Conservation (phyloP, 2,888 invertebrate genomes). For the Orthosia gracilis region DNA sequence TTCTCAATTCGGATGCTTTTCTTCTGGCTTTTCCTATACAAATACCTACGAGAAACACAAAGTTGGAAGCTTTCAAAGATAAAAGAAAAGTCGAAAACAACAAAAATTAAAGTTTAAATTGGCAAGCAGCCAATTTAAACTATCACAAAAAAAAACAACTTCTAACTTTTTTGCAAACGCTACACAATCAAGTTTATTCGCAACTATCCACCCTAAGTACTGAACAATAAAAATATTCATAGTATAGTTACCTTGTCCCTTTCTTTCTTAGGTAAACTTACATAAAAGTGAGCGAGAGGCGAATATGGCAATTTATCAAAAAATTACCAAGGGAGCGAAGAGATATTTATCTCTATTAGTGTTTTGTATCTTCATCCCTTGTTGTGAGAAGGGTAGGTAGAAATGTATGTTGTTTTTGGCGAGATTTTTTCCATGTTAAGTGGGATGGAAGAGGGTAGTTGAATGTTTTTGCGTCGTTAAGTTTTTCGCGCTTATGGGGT, state of each 20-base stretch:
- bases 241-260: slow-evolving; percentile 59
- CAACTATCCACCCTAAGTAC: slow-evolving; percentile 64
- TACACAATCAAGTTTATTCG: slow-evolving; percentile 67
- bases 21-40: too few relatives aligned
- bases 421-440: slow-evolving; percentile 61
- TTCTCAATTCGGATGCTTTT: too few relatives aligned
- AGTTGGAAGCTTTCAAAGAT: background rate
- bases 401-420: slow-evolving; percentile 62
- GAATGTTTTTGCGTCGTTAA: slow-evolving; percentile 45
- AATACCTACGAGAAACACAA: too few relatives aligned
- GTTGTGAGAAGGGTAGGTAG: slow-evolving; percentile 45
- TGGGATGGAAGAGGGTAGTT: slow-evolving; percentile 56
- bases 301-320: slow-evolving; percentile 69
- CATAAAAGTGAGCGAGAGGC: slow-evolving; percentile 46
- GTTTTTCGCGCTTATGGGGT: slow-evolving; percentile 38
- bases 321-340: slow-evolving; percentile 60
- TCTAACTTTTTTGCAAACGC: slow-evolving; percentile 17
- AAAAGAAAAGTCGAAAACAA: background rate
- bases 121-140: background rate
- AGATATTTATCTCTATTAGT: slow-evolving; percentile 72
- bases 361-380: slow-evolving; percentile 63
- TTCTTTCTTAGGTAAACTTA: slow-evolving; percentile 25
- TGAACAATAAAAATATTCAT: slow-evolving; percentile 74
- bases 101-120: too few relatives aligned
- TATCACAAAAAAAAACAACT: background rate